A percentile compares a stretch with the other conserved stretches of the same genome.
These are phyloP conservation scores for Palythoa caribaeorum DNA, from an alignment of 92 coral and sea anemone species.

Conservation along the genomic window DNA sequence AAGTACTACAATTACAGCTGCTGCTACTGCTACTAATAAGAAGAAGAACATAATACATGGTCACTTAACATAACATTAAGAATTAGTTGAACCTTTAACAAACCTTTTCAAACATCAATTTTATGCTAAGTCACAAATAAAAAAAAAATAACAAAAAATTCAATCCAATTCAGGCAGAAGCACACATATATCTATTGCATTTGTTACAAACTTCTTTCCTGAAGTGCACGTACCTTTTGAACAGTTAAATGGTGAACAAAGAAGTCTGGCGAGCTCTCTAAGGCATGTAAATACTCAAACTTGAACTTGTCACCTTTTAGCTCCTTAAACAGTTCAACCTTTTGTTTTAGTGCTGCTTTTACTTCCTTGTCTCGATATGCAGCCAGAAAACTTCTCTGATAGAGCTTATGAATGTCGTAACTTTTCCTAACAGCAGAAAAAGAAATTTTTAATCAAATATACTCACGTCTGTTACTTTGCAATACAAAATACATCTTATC, in stretches of 20 bases:
- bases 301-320: constrained; percentile 50
- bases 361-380: constrained; percentile 47
- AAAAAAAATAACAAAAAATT: neutral
- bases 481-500: neutral
- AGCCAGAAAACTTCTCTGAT: constrained; percentile 64
- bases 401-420: constrained; percentile 43
- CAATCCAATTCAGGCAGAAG: neutral
- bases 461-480: neutral
- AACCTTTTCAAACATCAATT: neutral
- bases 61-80: too few relatives aligned
- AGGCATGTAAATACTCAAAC: constrained; percentile 51
- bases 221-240: constrained; percentile 53
- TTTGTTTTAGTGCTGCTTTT: constrained; percentile 55
- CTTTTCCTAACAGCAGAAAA: constrained; percentile 40
- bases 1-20: neutral
- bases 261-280: constrained; percentile 73
- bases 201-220: neutral
- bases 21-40: neutral
- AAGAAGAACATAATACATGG: neutral
- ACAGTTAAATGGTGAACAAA: constrained; percentile 78
- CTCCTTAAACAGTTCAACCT: constrained; percentile 36
- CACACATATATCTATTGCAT: neutral
- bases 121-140: neutral
- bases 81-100: neutral
- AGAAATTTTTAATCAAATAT: neutral